These are phyloP conservation scores for Ctenosaura bakeri DNA, from an alignment of 2,797 vertebrate genomes.

Conservation along the genomic window DNA sequence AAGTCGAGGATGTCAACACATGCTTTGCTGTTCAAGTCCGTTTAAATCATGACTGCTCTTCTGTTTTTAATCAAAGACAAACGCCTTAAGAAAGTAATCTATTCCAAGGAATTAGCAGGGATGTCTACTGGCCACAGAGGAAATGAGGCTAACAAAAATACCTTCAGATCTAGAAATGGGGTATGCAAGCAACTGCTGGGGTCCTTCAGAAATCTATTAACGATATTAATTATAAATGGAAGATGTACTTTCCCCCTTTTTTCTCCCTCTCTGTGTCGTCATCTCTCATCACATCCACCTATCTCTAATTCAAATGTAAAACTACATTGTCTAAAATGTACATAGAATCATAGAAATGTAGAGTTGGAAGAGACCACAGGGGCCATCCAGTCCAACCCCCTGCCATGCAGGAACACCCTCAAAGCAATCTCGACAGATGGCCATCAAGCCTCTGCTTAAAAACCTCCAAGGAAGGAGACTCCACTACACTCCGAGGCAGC, in stretches of 20 bases:
- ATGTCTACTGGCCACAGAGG: constrained; percentile 44
- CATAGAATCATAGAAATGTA: too few species aligned
- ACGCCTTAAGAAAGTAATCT: constrained; percentile 76
- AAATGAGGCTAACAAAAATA: constrained; percentile 30
- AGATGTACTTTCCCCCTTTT: not conserved
- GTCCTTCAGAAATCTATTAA: not conserved
- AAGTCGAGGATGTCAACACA: constrained; percentile 49
- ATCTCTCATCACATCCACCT: not conserved
- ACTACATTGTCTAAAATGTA: not conserved
- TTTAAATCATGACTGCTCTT: constrained; percentile 78
- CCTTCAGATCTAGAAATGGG: constrained; percentile 43
- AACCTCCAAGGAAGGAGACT: too few species aligned
- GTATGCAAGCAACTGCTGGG: constrained; percentile 10
- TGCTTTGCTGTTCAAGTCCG: constrained; percentile 66
- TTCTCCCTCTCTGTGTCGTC: not conserved
- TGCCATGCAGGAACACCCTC: too few species aligned
- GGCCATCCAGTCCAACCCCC: too few species aligned
- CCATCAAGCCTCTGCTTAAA: too few species aligned
- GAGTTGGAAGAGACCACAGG: too few species aligned
- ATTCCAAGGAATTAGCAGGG: constrained; percentile 72
- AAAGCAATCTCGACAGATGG: too few species aligned
- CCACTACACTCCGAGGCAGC: too few species aligned
- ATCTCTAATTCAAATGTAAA: constrained; percentile 6
- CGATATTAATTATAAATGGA: not conserved
- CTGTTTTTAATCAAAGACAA: constrained; percentile 77